Evolutionary conservation across 2,888 invertebrate species (phyloP).

Genomic region (Thymelicus sylvestris): DNA sequence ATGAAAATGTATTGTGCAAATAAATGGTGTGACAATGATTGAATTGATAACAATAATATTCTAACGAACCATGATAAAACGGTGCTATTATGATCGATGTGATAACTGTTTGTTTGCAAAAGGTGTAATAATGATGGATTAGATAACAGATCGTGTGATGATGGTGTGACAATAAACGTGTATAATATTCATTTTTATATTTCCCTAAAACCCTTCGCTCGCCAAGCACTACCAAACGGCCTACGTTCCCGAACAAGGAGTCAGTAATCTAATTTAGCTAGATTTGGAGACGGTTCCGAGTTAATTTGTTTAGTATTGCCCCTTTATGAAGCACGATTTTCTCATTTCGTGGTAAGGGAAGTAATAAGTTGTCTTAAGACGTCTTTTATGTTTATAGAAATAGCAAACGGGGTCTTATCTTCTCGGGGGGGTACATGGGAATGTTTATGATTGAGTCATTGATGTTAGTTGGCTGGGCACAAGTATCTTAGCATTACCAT

Average conservation of each 20-base stretch:
- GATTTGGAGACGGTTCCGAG: constrained; percentile 24
- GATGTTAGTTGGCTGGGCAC: too few relatives aligned
- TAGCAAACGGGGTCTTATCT: background rate
- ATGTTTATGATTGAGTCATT: background rate
- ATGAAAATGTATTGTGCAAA: too few relatives aligned
- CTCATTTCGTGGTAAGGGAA: background rate
- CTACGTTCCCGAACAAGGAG: background rate
- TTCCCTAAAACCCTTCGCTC: background rate
- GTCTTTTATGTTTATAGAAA: background rate
- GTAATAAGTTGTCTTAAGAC: background rate
- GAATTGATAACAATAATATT: background rate
- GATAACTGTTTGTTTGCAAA: background rate
- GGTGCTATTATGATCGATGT: background rate
- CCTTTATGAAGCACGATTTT: constrained; percentile 25
- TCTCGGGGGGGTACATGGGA: background rate
- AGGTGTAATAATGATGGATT: background rate
- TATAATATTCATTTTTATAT: background rate
- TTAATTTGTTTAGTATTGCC: constrained; percentile 34
- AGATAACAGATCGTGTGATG: background rate
- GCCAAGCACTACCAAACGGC: constrained; percentile 5
- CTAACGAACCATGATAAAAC: background rate
- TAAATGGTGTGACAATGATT: too few relatives aligned
- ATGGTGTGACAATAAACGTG: background rate
- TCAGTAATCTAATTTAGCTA: constrained; percentile 33
- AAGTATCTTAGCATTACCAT: too few relatives aligned